These are phyloP conservation scores for Notothenia coriiceps DNA, from an alignment of 2,113 vertebrate species.

Conservation along the genomic window DNA sequence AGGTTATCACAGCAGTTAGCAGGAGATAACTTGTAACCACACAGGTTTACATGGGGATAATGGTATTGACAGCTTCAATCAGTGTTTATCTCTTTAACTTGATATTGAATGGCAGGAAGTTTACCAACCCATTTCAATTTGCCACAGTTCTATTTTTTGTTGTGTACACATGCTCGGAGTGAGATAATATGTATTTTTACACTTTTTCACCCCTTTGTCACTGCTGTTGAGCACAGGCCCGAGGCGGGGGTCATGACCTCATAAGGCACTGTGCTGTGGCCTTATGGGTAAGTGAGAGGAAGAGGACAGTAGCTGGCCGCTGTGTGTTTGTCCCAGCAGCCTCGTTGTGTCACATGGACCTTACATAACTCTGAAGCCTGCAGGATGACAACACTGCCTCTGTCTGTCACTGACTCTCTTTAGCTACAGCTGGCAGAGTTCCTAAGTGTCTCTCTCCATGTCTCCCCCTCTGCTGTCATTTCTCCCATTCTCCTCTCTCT, in stretches of 20 bases:
- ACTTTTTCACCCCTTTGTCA: slow-evolving; percentile 9
- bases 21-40: slow-evolving; percentile 1
- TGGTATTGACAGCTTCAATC: background rate
- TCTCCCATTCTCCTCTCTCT: slow-evolving; percentile 35
- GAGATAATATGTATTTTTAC: background rate
- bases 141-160: background rate
- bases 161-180: background rate
- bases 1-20: background rate
- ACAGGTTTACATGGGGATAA: background rate
- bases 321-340: slow-evolving; percentile 49
- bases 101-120: slow-evolving; percentile 16
- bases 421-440: slow-evolving; percentile 63
- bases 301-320: slow-evolving; percentile 41
- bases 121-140: slow-evolving; percentile 9
- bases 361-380: slow-evolving; percentile 68
- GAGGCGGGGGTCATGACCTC: slow-evolving; percentile 19
- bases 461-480: slow-evolving; percentile 30
- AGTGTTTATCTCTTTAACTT: slow-evolving; percentile 5
- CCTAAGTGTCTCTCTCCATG: slow-evolving; percentile 34
- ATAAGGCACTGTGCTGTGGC: slow-evolving; percentile 19
- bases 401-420: slow-evolving; percentile 42
- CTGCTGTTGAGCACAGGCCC: background rate
- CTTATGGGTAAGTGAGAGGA: slow-evolving; percentile 32
- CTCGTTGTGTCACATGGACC: slow-evolving; percentile 54
- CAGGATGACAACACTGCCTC: slow-evolving; percentile 54